These are phyloP conservation scores for Caerostris extrusa DNA, from an alignment of 1,140 invertebrate genomes.

Conservation along the genomic window DNA sequence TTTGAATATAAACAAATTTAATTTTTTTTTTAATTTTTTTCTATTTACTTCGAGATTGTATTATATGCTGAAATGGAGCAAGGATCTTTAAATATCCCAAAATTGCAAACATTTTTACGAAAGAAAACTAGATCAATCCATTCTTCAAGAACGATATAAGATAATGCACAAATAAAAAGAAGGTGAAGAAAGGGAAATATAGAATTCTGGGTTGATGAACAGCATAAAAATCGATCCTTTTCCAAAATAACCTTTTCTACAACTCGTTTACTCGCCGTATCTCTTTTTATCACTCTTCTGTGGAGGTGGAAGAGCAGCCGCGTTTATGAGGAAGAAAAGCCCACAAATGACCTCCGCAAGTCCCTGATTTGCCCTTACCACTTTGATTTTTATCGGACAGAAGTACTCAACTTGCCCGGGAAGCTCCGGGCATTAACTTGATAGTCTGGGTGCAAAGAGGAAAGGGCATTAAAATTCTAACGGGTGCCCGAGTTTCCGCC, in stretches of 20 bases:
- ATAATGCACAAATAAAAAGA: not conserved
- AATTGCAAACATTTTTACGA: no score
- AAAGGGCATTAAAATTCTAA: conserved; percentile 68
- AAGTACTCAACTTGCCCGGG: conserved; percentile 35
- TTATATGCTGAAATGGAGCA: no score
- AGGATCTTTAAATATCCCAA: no score
- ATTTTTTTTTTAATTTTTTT: no score
- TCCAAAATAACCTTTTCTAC: conserved; percentile 72
- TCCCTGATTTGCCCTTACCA: not conserved
- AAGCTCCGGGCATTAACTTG: conserved; percentile 62
- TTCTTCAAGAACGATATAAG: not conserved
- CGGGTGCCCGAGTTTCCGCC: conserved; percentile 40
- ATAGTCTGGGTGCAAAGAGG: conserved; percentile 45
- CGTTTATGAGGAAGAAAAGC: conserved; percentile 58
- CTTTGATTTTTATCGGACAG: conserved; percentile 69
- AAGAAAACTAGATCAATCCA: not conserved
- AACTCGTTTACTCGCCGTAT: conserved; percentile 54
- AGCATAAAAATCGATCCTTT: conserved; percentile 69
- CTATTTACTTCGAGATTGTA: no score
- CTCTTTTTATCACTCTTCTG: conserved; percentile 60
- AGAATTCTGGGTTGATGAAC: conserved; percentile 53
- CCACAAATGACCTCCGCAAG: conserved; percentile 66
- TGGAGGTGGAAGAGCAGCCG: not conserved
- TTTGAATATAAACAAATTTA: no score
- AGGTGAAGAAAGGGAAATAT: not conserved